Base-by-base conservation (phyloP, 1,140 invertebrate species). In the Ceratosolen solmsi region DNA sequence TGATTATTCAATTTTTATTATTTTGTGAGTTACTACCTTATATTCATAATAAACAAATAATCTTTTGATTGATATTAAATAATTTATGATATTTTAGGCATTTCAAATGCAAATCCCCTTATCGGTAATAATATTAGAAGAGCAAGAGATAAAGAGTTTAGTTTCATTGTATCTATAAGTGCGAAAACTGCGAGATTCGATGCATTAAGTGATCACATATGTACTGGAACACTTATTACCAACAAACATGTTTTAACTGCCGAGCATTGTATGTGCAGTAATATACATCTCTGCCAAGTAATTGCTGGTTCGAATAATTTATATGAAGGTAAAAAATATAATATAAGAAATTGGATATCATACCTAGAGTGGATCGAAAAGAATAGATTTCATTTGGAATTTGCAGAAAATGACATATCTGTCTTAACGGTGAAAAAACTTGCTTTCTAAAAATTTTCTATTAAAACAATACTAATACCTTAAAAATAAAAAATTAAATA, bases 151-250 rank as follows among this genome's bases (percentile, higher is more conserved):
- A 36, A n/a, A 17, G 63, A 68, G 27, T 68, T 68, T 38, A 11
- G 17, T 38, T 68, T n/a, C n/a, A n/a, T 68, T n/a, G 63, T 68
- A 20, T 68, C 63, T 20, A 68, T 68, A 17, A 68, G 33, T 68
- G 0, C 15, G 1, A 38, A 68, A 22, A n/a, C 4, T 20, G 0
- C 17, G 13, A 11, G 9, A 11, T 68, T n/a, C 8, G 33, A 68
- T n/a, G 2, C 63, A 9, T 38, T 68, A 68, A 11, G 3, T 1
- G 63, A 68, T n/a, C 63, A 68, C 15, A 38, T 68, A 20, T 68
- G 63, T 38, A 68, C 63, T 38, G 63, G 63, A 68, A 38, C 63
- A 8, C 33, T 68, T 38, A 68, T 68, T 17, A 38, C 63, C 4
- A 68, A 13, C 22, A 0, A 68, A 38, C 63, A 68, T n/a, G 63